Evolutionary conservation across 2,113 vertebrate species (phyloP).

Genomic region (Rutilus rutilus): DNA sequence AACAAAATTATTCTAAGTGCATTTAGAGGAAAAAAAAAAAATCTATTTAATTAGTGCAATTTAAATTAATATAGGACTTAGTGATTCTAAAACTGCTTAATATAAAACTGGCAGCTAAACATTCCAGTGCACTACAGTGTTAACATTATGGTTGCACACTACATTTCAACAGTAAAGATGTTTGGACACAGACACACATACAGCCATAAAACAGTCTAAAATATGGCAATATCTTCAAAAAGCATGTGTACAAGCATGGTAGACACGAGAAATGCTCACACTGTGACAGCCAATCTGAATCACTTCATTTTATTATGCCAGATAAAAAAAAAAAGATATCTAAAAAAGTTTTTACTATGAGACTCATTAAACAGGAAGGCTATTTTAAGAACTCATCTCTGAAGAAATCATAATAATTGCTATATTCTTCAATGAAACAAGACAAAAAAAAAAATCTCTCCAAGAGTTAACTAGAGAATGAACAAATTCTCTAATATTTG

Average conservation of each 20-base stretch:
- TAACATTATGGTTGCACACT: background rate
- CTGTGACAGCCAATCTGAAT: background rate
- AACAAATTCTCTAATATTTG: background rate
- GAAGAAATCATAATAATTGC: background rate
- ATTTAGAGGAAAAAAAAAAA: background rate
- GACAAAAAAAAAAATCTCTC: too few relatives aligned
- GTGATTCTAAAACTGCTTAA: background rate
- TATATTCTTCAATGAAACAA: too few relatives aligned
- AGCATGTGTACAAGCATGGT: background rate
- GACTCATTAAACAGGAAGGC: background rate
- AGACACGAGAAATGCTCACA: background rate
- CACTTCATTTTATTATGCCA: background rate
- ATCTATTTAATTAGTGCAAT: background rate
- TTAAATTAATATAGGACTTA: background rate
- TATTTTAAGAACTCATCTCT: background rate
- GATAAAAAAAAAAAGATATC: too few relatives aligned
- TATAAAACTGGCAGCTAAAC: too few relatives aligned
- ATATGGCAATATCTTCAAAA: background rate
- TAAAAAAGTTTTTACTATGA: background rate
- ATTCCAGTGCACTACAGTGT: constrained; percentile 7
- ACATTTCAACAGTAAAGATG: background rate
- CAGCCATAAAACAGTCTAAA: background rate
- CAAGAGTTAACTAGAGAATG: background rate
- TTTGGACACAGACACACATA: background rate
- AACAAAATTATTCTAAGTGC: background rate